These are phyloP conservation scores for Microtus pennsylvanicus DNA, from an alignment of 2,113 vertebrate genomes.

Conservation along the genomic window DNA sequence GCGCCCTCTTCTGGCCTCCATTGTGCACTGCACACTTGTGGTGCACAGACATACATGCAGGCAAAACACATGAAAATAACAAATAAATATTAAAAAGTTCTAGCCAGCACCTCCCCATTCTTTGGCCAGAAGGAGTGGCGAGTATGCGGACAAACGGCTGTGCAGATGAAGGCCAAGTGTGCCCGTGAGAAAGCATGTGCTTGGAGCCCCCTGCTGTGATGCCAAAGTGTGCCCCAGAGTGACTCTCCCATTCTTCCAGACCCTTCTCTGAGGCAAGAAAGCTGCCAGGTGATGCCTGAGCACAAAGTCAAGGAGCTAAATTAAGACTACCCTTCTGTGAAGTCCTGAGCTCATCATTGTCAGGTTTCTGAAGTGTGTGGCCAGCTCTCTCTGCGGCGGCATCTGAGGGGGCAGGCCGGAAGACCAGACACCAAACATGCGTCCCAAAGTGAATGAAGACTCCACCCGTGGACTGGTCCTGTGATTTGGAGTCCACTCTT, in stretches of 20 bases:
- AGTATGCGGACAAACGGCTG: neutral
- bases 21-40: neutral
- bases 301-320: constrained; percentile 56
- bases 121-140: neutral
- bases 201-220: constrained; percentile 44
- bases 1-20: neutral
- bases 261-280: constrained; percentile 45
- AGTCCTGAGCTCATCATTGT: neutral
- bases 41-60: neutral
- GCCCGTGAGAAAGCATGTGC: neutral
- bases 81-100: neutral
- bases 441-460: constrained; percentile 60
- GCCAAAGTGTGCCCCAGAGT: constrained; percentile 22
- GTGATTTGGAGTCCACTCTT: constrained; percentile 53
- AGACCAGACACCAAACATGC: constrained; percentile 24
- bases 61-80: neutral
- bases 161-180: neutral
- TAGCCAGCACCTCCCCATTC: neutral
- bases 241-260: constrained; percentile 19
- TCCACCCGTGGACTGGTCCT: constrained; percentile 27
- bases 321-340: constrained; percentile 57
- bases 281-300: constrained; percentile 57
- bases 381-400: neutral
- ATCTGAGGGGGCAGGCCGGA: constrained; percentile 34
- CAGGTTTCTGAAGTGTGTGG: neutral